Evolutionary conservation across 1,140 invertebrate genomes (phyloP).

Genomic region (Anastrepha ludens): DNA sequence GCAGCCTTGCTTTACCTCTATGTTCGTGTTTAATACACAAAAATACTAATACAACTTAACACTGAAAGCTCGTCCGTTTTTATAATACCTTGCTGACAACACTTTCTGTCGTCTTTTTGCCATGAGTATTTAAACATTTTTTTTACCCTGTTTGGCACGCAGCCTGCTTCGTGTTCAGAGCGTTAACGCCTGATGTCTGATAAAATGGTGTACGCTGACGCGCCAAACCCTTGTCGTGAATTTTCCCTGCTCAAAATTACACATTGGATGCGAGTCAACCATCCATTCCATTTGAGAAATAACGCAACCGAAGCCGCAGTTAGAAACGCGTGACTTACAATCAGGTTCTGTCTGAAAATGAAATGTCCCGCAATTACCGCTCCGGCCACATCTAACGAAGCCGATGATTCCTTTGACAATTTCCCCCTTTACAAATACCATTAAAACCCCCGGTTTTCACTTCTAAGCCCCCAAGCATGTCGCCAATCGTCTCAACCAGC

Average conservation of each 20-base stretch:
- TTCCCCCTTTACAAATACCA: constrained; percentile 56
- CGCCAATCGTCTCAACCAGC: constrained; percentile 58
- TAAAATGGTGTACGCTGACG: constrained; percentile 42
- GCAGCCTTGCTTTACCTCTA: neutral
- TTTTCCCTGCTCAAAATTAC: neutral
- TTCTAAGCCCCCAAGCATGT: constrained; percentile 4
- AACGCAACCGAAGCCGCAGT: constrained; percentile 4
- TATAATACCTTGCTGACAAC: constrained; percentile 10
- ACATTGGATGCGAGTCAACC: constrained; percentile 44
- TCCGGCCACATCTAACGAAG: constrained; percentile 74
- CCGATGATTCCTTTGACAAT: constrained; percentile 74
- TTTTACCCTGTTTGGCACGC: constrained; percentile 46
- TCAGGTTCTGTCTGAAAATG: constrained; percentile 59
- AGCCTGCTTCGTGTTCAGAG: constrained; percentile 22
- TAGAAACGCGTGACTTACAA: constrained; percentile 37
- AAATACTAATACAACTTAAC: neutral
- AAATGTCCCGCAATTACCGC: constrained; percentile 74
- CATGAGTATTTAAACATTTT: neutral
- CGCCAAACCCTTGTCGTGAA: constrained; percentile 27
- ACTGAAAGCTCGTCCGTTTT: constrained; percentile 1
- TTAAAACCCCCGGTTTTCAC: neutral
- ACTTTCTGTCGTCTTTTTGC: constrained; percentile 28
- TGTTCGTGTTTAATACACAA: constrained; percentile 34
- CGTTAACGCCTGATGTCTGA: constrained; percentile 50
- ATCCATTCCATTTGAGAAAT: neutral